A percentile compares a stretch with the other conserved stretches of the same genome.
These are phyloP conservation scores for Piprites chloris DNA, from an alignment of 2,113 vertebrate species.

Conservation along the genomic window DNA sequence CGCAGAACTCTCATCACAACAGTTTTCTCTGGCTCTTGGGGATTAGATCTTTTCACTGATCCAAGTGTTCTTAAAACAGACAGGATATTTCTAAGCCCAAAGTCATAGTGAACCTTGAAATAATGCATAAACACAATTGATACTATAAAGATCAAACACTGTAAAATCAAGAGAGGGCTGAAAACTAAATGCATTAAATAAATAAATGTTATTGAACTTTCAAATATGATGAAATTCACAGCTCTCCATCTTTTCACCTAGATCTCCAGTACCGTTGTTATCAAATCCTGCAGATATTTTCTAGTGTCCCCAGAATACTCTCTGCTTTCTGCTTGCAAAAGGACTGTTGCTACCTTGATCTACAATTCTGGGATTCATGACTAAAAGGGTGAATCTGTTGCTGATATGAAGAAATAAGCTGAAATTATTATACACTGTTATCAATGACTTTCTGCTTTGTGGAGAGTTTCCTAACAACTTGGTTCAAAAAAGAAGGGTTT, in stretches of 20 bases:
- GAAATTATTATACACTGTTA: not conserved
- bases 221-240: not conserved
- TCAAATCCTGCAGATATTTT: not conserved
- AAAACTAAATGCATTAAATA: not conserved
- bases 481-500: not conserved
- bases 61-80: constrained; percentile 79
- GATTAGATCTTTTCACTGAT: constrained; percentile 75
- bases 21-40: constrained; percentile 74
- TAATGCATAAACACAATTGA: not conserved
- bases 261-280: not conserved
- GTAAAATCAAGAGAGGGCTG: not conserved
- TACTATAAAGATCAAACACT: not conserved
- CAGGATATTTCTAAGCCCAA: constrained; percentile 78
- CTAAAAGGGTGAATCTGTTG: not conserved
- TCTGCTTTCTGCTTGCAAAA: not conserved
- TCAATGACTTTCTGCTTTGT: not conserved
- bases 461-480: not conserved
- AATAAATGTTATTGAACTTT: not conserved
- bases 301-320: not conserved
- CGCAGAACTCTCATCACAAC: constrained; percentile 79
- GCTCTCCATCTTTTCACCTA: not conserved
- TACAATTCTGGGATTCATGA: not conserved
- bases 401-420: not conserved
- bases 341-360: not conserved
- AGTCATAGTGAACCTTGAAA: constrained; percentile 79